Base-by-base conservation (phyloP, 2,888 invertebrate species). In the Minunthozetes semirufus region DNA sequence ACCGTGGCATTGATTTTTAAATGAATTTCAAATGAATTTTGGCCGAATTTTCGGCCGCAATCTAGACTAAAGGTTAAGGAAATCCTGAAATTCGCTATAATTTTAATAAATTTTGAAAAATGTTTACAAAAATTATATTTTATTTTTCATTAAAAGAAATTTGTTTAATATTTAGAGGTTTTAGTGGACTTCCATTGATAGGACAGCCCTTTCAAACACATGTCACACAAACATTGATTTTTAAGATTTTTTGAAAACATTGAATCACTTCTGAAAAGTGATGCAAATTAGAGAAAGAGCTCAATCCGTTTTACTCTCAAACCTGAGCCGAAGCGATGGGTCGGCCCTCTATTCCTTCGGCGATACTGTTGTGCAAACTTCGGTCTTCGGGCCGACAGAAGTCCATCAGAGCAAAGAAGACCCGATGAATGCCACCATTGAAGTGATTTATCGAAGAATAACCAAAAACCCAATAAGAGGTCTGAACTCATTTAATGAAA, bases 321-420 rank as follows among this genome's bases (percentile, higher is more conserved):
- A 76, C 50, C 33, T 76, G 3, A 73, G 38, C 48, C 72, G 70
- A 25, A 53, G 72, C 42, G 63, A 59, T 59, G 76, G 76, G 1
- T 76, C 76, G 48, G 66, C 76, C 13, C 38, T 76, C 19, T 68
- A 71, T 70, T 71, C 66, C 50, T 38, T 66, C 92, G 93, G 92
- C 15, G 88, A 89, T 77, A 92, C 93, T 19, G 88, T 89, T 70
- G 88, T 90, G 0, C 81, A 91, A 56, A 89, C 89, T 1, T 90
- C 91, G 77, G 87, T 92, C 48, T 90, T 92, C 83, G 94, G 94
- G 0, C 94, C 94, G 0, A 84, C 89, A 15, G 94, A 94, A 82
- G 88, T 89, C 0, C 91, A 89, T 83, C 84, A 87, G 78, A 88
- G 88, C 78, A 92, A 89, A 82, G 87, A 92, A 80, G 87, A 88